Evolutionary conservation across 2,113 vertebrate genomes (phyloP).

Genomic region (Sialia sialis): DNA sequence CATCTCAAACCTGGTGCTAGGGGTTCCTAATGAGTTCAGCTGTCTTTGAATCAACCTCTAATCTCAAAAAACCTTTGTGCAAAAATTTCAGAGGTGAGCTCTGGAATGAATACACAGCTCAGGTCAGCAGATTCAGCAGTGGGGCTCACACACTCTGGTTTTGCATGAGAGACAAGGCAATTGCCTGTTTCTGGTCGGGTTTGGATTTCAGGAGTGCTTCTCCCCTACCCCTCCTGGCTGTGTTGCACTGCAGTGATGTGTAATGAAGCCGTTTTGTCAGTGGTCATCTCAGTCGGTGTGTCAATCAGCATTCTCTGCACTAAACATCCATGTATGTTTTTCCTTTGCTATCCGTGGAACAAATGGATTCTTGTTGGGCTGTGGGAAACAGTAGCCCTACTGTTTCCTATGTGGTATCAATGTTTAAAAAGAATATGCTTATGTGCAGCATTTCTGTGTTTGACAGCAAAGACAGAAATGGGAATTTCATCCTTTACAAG

Average conservation of each 20-base stretch:
- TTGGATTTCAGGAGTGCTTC: not conserved
- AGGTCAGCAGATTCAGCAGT: not conserved
- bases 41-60: not conserved
- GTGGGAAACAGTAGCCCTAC: not conserved
- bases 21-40: accelerated
- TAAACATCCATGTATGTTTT: accelerated
- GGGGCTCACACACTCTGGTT: not conserved
- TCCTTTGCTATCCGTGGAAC: not conserved
- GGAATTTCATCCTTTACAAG: not conserved
- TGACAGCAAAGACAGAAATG: not conserved
- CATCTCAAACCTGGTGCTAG: not conserved
- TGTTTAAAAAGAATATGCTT: not conserved
- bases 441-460: not conserved
- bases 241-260: not conserved
- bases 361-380: not conserved
- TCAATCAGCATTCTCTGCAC: not conserved
- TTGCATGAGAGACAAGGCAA: not conserved
- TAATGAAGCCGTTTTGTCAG: not conserved
- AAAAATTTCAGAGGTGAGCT: not conserved
- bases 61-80: not conserved
- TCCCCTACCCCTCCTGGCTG: not conserved
- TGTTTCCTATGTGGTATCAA: not conserved
- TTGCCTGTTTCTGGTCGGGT: not conserved
- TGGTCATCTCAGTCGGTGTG: not conserved
- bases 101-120: not conserved